Evolutionary conservation across 2,113 vertebrate genomes (phyloP).

Genomic region (Eudyptes chrysolophus): DNA sequence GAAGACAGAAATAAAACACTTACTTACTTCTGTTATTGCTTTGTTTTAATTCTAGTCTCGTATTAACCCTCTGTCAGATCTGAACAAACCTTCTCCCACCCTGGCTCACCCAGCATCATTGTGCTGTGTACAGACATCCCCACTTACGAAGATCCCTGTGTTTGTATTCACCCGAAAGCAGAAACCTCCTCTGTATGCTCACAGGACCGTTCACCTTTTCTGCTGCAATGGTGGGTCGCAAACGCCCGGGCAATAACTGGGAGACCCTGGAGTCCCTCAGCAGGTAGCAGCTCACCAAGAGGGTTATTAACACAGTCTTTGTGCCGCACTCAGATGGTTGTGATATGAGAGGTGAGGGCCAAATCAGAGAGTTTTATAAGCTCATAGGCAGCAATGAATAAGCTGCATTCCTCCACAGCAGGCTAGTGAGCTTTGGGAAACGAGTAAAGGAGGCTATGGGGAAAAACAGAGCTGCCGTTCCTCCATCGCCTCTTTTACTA

Average conservation of each 20-base stretch:
- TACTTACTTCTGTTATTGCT: not conserved
- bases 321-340: not conserved
- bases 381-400: not conserved
- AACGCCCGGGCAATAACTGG: not conserved
- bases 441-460: not conserved
- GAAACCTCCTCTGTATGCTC: not conserved
- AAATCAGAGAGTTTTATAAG: not conserved
- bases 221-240: not conserved
- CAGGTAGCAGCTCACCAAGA: not conserved
- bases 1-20: slow-evolving; percentile 45
- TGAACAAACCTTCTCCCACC: not conserved
- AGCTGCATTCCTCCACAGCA: not conserved
- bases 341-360: not conserved
- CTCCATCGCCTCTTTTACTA: not conserved
- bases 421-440: not conserved
- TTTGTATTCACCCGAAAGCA: not conserved
- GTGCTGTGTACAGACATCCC: not conserved
- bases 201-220: not conserved
- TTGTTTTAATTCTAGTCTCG: slow-evolving; percentile 14
- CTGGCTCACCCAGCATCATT: not conserved
- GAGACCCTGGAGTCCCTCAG: not conserved
- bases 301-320: not conserved
- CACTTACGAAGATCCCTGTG: not conserved
- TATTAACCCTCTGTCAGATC: not conserved
- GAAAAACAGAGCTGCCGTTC: not conserved